A percentile compares a stretch with the other conserved stretches of the same genome.
phyloP scores from a whole-genome alignment of 1,140 invertebrate genomes.

The Drosophila pallidifrons region DNA sequence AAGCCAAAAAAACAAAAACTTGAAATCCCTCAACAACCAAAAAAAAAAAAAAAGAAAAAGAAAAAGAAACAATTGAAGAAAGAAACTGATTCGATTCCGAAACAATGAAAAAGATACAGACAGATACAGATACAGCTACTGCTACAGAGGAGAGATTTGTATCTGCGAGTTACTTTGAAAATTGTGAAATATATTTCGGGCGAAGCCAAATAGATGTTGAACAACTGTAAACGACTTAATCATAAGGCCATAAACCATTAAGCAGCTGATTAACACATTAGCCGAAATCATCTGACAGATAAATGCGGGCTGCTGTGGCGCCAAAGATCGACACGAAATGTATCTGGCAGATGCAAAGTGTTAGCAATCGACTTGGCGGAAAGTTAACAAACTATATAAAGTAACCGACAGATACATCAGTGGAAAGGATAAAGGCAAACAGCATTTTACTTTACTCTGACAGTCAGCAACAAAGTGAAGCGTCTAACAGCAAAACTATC shows the following conservation, averaged over 20 bases:
- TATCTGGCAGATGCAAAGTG: background rate
- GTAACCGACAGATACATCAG: constrained; percentile 1
- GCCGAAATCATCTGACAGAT: constrained; percentile 25
- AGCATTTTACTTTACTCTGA: background rate
- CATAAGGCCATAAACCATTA: constrained; percentile 41
- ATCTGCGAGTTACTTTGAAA: constrained; percentile 33
- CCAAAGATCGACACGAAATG: background rate
- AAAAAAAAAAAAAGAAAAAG: background rate
- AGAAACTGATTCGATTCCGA: constrained; percentile 51
- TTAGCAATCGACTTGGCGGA: background rate
- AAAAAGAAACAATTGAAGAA: constrained; percentile 20
- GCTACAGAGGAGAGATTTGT: constrained; percentile 31
- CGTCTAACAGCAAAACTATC: background rate
- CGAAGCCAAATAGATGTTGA: constrained; percentile 54
- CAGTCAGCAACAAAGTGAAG: background rate
- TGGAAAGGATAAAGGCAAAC: background rate
- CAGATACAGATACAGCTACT: no score
- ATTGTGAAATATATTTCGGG: constrained; percentile 17
- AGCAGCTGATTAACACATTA: constrained; percentile 40
- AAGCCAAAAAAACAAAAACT: constrained; percentile 48
- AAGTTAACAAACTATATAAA: background rate
- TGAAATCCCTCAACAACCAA: background rate
- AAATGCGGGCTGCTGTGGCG: constrained; percentile 5
- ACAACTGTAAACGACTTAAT: constrained; percentile 64
- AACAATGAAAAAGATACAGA: constrained; percentile 48